phyloP scores from a whole-genome alignment of 2,797 vertebrate genomes.

The Labeo calbasu region DNA sequence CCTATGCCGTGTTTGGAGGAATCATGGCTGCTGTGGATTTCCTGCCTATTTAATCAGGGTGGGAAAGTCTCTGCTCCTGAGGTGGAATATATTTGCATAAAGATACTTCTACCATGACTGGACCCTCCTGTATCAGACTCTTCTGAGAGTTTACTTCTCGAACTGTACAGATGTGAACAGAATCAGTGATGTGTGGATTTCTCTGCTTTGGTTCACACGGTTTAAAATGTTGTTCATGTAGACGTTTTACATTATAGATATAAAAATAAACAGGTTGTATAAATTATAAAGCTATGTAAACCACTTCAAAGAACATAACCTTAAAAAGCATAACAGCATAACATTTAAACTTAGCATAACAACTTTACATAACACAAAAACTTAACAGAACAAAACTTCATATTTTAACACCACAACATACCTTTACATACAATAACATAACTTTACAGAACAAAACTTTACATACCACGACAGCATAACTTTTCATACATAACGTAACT shows the following conservation, averaged over 20 bases:
- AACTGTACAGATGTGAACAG: constrained; percentile 1
- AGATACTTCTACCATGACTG: constrained; percentile 26
- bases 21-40: constrained; percentile 56
- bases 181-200: constrained; percentile 13
- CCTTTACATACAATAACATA: neutral
- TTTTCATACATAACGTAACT: neutral
- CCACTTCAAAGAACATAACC: neutral
- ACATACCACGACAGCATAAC: too few species aligned
- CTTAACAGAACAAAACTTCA: neutral
- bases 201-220: neutral
- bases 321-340: neutral
- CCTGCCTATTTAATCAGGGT: constrained; percentile 61
- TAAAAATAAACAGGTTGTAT: neutral
- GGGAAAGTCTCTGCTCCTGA: constrained; percentile 55
- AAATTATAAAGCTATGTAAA: neutral
- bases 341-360: neutral
- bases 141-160: constrained; percentile 23
- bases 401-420: too few species aligned
- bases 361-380: neutral
- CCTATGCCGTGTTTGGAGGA: constrained; percentile 39
- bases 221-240: neutral
- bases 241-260: neutral
- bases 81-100: constrained; percentile 61
- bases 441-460: neutral
- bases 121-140: constrained; percentile 40